These are phyloP conservation scores for Ligdia adustata DNA, from an alignment of 2,888 invertebrate species.

Conservation along the genomic window DNA sequence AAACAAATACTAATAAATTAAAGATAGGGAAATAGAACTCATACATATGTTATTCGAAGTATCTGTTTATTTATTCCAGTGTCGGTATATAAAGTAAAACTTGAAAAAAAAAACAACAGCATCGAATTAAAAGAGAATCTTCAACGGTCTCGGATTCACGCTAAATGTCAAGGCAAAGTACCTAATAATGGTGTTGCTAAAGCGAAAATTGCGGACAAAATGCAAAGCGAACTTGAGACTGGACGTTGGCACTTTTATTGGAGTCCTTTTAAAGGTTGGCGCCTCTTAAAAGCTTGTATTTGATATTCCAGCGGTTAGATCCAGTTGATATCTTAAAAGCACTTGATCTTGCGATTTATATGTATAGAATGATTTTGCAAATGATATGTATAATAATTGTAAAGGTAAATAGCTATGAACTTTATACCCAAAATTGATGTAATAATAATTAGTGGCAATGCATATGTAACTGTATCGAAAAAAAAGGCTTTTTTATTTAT, in stretches of 20 bases:
- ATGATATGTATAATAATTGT: too few species aligned
- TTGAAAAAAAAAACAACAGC: constrained; percentile 32
- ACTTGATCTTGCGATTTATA: too few species aligned
- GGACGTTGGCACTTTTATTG: constrained; percentile 22
- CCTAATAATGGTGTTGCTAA: constrained; percentile 43
- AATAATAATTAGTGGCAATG: too few species aligned
- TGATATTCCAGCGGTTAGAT: background rate
- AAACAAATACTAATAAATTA: too few species aligned
- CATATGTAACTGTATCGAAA: too few species aligned
- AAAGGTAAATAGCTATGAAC: too few species aligned
- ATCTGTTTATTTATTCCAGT: background rate
- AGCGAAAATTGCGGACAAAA: constrained; percentile 48
- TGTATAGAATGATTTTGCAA: too few species aligned
- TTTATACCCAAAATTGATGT: too few species aligned
- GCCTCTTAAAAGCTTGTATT: background rate
- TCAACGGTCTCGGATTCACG: constrained; percentile 39
- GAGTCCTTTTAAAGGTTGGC: constrained; percentile 4
- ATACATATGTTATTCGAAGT: too few species aligned
- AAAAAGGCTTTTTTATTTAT: too few species aligned
- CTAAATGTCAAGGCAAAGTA: constrained; percentile 73
- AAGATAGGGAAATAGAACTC: too few species aligned
- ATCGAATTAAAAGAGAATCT: constrained; percentile 59
- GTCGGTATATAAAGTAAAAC: constrained; percentile 12
- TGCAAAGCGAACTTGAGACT: constrained; percentile 27
- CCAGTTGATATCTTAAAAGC: too few species aligned